These are phyloP conservation scores for Pachyrhynchus sulphureomaculatus DNA, from an alignment of 1,140 invertebrate genomes.

Conservation along the genomic window DNA sequence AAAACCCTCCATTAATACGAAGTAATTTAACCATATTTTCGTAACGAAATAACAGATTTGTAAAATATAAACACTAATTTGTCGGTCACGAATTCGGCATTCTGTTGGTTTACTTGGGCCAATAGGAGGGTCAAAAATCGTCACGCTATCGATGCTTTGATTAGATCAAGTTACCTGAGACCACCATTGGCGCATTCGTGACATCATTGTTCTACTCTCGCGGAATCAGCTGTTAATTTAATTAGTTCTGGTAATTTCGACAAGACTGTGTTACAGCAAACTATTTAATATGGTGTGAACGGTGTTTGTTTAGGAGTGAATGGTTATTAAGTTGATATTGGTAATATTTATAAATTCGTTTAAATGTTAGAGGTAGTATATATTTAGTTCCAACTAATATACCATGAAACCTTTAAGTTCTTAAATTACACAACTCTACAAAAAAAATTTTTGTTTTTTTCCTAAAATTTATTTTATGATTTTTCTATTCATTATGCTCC, in stretches of 20 bases:
- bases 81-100: neutral
- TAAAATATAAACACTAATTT: conserved; percentile 9
- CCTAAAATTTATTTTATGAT: no score
- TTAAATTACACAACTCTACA: no score
- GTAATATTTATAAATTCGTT: no score
- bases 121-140: neutral
- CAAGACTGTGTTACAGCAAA: no score
- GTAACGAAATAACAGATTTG: conserved; percentile 3
- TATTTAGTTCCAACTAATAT: no score
- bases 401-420: no score
- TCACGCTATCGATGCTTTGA: conserved; percentile 2
- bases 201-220: conserved; percentile 1
- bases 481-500: no score
- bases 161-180: neutral
- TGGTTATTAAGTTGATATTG: no score
- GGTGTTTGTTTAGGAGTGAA: neutral
- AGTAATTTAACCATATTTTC: no score
- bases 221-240: neutral
- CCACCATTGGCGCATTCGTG: conserved; percentile 4
- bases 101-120: neutral
- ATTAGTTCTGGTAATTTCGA: conserved; percentile 2
- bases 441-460: no score
- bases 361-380: no score
- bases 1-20: no score
- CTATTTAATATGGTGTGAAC: neutral